Evolutionary conservation across 1,140 invertebrate genomes (phyloP).

Genomic region (Caenorhabditis elegans): WBcel235 BX284605.5:2564001-2564500

Average conservation of each 20-base stretch:
- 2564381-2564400: conserved; percentile 28
- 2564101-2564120: too few species aligned
- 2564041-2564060: too few species aligned
- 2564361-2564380: conserved; percentile 53
- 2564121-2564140: too few species aligned
- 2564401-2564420: too few species aligned
- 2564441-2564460: conserved; percentile 61
- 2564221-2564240: neutral
- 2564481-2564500: conserved; percentile 52
- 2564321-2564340: conserved; percentile 51
- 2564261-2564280: conserved; percentile 53
- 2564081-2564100: too few species aligned
- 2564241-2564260: neutral
- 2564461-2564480: conserved; percentile 55
- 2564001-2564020: too few species aligned
- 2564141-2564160: too few species aligned
- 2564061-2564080: too few species aligned
- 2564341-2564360: conserved; percentile 42
- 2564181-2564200: neutral
- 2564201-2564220: neutral
- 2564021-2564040: too few species aligned
- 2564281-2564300: conserved; percentile 48
- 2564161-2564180: neutral
- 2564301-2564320: conserved; percentile 40
- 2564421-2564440: conserved; percentile 52